Base-by-base conservation (phyloP, 2,888 invertebrate genomes). In the Caenorhabditis doughertyi region DNA sequence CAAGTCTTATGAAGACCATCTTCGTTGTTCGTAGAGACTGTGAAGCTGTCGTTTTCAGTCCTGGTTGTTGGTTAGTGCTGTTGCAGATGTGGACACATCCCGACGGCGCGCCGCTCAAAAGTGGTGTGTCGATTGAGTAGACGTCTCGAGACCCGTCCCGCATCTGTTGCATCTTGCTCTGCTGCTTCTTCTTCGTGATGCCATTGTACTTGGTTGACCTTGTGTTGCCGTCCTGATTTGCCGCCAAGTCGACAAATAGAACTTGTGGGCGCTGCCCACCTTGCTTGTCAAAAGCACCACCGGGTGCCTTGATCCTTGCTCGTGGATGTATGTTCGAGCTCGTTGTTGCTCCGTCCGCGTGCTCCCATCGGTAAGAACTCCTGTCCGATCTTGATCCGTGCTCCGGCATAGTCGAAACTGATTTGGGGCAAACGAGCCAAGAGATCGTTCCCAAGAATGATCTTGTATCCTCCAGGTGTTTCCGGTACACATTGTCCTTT, bases 1-100 rank as follows among this genome's bases (percentile, higher is more conserved):
- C 58, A 9, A 84, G 29, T 0, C 83, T 84, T 5, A 16, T 29
- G 16, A 84, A 47, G 7, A 84, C 71, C 53, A 21, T 35, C n/a
- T 49, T 51, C 76, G 84, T 35, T 5, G 53, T 65, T 32, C 80
- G 9, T 21, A 55, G 53, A 58, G 84, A 84, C 27, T 70, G 53
- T 0, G 80, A 65, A 7, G 77, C 56, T 4, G 84, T 84, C n/a
- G 84, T 81, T n/a, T 72, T 65, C 0, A 85, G 60, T 16, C 84
- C 81, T n/a, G 76, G 76, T 0, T 74, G 79, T 1, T 77, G n/a
- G 3, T 73, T 51, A 2, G 39, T 47, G 39, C 81, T 85, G 7
- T 84, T 87, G 18, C 79, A 67, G 44, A 87, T 87, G 23, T 84
- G 53, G 21, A 82, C 68, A 2, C 74, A 68, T 4, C 55, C 79